These are phyloP conservation scores for Leucophenga maculata DNA, from an alignment of 2,888 invertebrate species.

Conservation along the genomic window DNA sequence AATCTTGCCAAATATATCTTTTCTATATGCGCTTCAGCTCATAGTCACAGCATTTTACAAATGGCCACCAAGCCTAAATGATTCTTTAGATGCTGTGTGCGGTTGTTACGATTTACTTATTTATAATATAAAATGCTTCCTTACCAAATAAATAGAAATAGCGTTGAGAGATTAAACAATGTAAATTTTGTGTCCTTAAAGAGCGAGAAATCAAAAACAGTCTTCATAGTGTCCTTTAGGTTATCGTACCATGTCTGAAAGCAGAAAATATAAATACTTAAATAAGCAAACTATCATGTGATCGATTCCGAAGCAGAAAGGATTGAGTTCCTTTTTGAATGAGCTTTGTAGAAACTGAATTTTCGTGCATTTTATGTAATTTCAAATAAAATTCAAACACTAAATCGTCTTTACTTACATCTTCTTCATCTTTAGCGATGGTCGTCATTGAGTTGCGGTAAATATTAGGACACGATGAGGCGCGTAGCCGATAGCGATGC, in stretches of 20 bases:
- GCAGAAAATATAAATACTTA: slow-evolving; percentile 3
- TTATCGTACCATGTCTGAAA: slow-evolving; percentile 82
- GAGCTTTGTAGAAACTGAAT: neutral
- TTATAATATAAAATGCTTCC: slow-evolving; percentile 72
- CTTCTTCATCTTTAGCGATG: slow-evolving; percentile 82
- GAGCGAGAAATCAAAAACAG: slow-evolving; percentile 85
- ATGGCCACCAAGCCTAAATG: neutral
- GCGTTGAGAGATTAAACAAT: slow-evolving; percentile 87
- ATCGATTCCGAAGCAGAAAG: too few relatives aligned
- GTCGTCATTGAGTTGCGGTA: slow-evolving; percentile 92
- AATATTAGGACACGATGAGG: slow-evolving; percentile 93
- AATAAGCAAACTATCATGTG: neutral
- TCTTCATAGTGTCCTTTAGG: slow-evolving; percentile 78
- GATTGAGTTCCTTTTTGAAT: too few relatives aligned
- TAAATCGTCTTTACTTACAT: slow-evolving; percentile 74
- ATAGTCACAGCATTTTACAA: neutral
- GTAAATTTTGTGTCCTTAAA: slow-evolving; percentile 85
- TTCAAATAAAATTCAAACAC: neutral
- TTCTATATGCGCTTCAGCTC: too few relatives aligned
- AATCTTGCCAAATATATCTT: slow-evolving; percentile 39
- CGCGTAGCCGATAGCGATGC: slow-evolving; percentile 84
- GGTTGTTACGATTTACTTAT: neutral
- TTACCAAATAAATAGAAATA: slow-evolving; percentile 92
- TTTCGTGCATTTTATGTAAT: neutral
- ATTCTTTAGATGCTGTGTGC: neutral